A percentile compares a stretch with the other conserved stretches of the same genome.
These are phyloP conservation scores for Muschampia plurimacula DNA, from an alignment of 2,888 invertebrate species.

Conservation along the genomic window DNA sequence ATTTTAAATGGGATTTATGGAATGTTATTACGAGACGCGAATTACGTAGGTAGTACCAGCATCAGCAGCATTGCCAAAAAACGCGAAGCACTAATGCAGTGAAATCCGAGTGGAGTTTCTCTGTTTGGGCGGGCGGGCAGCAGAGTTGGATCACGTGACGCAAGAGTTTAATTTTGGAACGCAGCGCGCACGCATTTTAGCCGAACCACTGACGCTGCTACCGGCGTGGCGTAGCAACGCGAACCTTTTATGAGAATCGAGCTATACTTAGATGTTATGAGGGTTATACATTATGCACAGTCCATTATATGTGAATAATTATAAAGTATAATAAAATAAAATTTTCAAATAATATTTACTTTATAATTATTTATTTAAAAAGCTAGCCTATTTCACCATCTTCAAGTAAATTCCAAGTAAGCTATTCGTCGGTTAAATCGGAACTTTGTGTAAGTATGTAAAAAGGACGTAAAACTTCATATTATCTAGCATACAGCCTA, in stretches of 20 bases:
- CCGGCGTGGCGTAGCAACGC: slow-evolving; percentile 72
- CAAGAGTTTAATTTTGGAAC: slow-evolving; percentile 77
- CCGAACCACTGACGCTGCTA: slow-evolving; percentile 64
- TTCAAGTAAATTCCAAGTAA: no score
- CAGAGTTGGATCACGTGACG: slow-evolving; percentile 77
- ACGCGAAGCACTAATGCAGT: slow-evolving; percentile 62
- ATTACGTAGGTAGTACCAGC: slow-evolving; percentile 24
- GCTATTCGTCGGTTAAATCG: no score
- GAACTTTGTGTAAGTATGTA: no score
- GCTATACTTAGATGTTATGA: slow-evolving; percentile 75
- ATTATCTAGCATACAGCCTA: no score
- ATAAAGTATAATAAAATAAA: no score
- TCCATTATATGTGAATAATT: not conserved
- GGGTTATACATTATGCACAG: slow-evolving; percentile 11
- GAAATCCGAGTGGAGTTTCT: slow-evolving; percentile 84
- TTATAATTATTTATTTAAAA: not conserved
- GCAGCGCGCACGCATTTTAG: slow-evolving; percentile 73
- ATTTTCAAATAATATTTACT: not conserved
- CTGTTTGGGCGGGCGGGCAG: slow-evolving; percentile 85
- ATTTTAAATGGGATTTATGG: slow-evolving; percentile 32
- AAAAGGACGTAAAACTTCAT: no score
- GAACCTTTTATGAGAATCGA: slow-evolving; percentile 80
- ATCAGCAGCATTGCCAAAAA: slow-evolving; percentile 54
- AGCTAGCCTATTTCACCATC: not conserved
- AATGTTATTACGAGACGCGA: slow-evolving; percentile 31